Conservation (phyloP, 1,140 invertebrate genomes). For the Drosophila teissieri region DNA sequence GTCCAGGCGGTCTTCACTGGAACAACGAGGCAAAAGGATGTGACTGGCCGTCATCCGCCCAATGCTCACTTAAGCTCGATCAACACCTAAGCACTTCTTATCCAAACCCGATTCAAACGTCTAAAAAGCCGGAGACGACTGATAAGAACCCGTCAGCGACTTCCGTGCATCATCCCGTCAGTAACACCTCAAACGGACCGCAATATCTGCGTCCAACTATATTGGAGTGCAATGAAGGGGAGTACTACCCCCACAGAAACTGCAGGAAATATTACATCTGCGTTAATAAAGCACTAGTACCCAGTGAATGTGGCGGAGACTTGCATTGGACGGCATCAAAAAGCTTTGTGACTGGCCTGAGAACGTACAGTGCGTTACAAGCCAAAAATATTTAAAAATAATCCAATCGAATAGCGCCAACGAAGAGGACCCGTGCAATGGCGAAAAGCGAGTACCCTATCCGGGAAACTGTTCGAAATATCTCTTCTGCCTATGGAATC, state of each 20-base stretch:
- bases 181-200: slow-evolving; percentile 15
- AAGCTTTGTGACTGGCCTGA: slow-evolving; percentile 90
- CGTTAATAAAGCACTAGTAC: slow-evolving; percentile 66
- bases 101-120: slow-evolving; percentile 10
- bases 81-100: slow-evolving; percentile 36
- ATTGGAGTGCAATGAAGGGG: slow-evolving; percentile 84
- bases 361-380: slow-evolving; percentile 80
- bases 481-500: slow-evolving; percentile 91
- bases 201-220: slow-evolving; percentile 13
- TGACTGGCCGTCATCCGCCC: slow-evolving; percentile 91
- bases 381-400: slow-evolving; percentile 65
- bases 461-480: slow-evolving; percentile 90
- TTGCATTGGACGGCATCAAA: slow-evolving; percentile 90
- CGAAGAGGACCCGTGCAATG: slow-evolving; percentile 86
- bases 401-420: slow-evolving; percentile 58
- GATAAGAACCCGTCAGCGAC: slow-evolving; percentile 35
- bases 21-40: slow-evolving; percentile 86
- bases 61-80: slow-evolving; percentile 85
- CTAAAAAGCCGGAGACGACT: slow-evolving; percentile 34
- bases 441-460: slow-evolving; percentile 88
- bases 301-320: slow-evolving; percentile 87
- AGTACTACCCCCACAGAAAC: slow-evolving; percentile 85
- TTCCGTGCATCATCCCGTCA: background rate
- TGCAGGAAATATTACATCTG: slow-evolving; percentile 83
- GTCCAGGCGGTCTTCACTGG: slow-evolving; percentile 93